Evolutionary conservation across 2,113 vertebrate genomes (phyloP), one percentile per base, ranked within the genome.

Genomic region (Bungarus multicinctus): DNA sequence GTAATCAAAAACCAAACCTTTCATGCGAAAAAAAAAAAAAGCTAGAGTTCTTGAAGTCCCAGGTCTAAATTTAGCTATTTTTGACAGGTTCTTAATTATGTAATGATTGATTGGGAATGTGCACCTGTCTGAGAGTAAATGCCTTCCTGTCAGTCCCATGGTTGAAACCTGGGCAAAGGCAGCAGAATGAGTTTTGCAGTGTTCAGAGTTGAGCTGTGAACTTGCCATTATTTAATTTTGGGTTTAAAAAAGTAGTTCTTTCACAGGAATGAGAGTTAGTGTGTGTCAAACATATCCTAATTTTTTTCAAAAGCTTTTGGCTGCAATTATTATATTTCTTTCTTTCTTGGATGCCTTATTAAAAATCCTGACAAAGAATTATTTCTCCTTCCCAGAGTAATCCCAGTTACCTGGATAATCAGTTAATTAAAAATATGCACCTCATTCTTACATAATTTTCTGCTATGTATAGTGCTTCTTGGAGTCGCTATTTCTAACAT

Each of bases 81-180:
- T 95, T 8, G 93, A 96, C 96, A 96, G 95, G 94, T 95, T 96
- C 89, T 95, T 97, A 97, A 97, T 97, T 96, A 97, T 92, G 93
- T 43, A 94, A 96, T 97, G 96, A 97, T 97, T 96, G 97, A 97
- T 97, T 96, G 95, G 95, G 95, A 95, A 95, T 91, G 94, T 96
- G 96, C 97, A 97, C 96, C 97, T 97, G 96, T 90, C 95, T 96
- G 90, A 94, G 95, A 91, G 96, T 81, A 95, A 97, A 96, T 95
- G 94, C 94, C 95, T 96, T 95, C 95, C 96, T 95, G 94, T 96
- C 92, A 95, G 94, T 95, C 95, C 94, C 92, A 93, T 94, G 94
- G 95, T 93, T 89, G 90, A 93, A 91, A 91, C 90, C 89, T 89
- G 93, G 58, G 91, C 92, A 94, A 0, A n/a, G 50, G 0, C 5